Evolutionary conservation across 2,113 vertebrate species (phyloP).

Genomic region (Tachuris rubrigastra): DNA sequence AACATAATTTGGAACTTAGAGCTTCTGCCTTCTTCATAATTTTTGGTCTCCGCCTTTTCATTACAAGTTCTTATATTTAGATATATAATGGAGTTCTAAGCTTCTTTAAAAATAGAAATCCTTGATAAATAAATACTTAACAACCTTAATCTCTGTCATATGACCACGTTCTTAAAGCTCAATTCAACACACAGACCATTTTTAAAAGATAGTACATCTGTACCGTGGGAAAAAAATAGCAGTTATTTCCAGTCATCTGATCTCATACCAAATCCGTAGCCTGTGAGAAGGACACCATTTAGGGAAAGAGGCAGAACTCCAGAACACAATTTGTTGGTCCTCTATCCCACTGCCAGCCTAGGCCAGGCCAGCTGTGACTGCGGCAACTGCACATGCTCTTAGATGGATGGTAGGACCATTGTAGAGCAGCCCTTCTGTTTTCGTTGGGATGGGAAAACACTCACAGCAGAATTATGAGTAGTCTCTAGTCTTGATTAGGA

Average conservation of each 20-base stretch:
- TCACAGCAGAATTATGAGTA: accelerated
- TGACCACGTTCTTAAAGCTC: not conserved
- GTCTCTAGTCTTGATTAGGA: not conserved
- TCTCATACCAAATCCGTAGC: not conserved
- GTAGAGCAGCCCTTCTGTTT: not conserved
- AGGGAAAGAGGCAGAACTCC: not conserved
- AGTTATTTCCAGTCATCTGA: slow-evolving; percentile 11
- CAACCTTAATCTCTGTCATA: slow-evolving; percentile 52
- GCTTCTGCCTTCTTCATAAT: slow-evolving; percentile 1
- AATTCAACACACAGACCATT: not conserved
- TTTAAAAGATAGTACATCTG: slow-evolving; percentile 32
- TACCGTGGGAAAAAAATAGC: not conserved
- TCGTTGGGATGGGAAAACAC: not conserved
- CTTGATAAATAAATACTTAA: slow-evolving; percentile 52
- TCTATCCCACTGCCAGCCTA: not conserved
- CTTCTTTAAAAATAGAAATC: slow-evolving; percentile 55
- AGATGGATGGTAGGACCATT: accelerated
- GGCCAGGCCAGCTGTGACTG: not conserved
- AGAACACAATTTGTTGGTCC: not conserved
- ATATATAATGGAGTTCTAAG: slow-evolving; percentile 15
- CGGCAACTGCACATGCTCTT: not conserved
- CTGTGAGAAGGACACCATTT: not conserved
- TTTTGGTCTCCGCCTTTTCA: slow-evolving; percentile 12
- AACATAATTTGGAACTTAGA: slow-evolving; percentile 15
- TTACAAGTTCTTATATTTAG: slow-evolving; percentile 39